Evolutionary conservation across 2,888 invertebrate genomes (phyloP).

Genomic region (Mythimna ferrago): DNA sequence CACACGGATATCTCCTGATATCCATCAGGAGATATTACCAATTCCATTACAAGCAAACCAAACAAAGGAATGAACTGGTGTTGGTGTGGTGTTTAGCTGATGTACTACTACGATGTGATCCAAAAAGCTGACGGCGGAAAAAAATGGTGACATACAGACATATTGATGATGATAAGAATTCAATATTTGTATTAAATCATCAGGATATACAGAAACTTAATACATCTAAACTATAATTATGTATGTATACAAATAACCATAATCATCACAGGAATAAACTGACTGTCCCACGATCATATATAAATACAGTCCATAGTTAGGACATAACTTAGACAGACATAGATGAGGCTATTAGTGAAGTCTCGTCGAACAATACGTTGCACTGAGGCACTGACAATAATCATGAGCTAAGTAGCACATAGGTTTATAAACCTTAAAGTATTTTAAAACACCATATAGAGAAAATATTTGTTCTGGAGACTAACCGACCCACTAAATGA

Average conservation of each 20-base stretch:
- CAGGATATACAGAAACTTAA: too few species aligned
- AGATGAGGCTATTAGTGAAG: neutral
- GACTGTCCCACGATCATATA: neutral
- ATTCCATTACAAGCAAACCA: too few species aligned
- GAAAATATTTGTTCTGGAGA: neutral
- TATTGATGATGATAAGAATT: neutral
- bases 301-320: neutral
- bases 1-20: too few species aligned
- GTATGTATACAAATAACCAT: too few species aligned
- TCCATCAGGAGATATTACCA: too few species aligned
- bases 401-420: neutral
- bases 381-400: neutral
- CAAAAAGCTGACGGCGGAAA: too few species aligned
- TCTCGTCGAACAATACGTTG: neutral
- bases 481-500: neutral
- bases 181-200: neutral
- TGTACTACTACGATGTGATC: neutral
- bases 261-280: neutral
- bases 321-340: neutral
- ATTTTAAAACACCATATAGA: neutral
- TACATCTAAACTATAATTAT: too few species aligned
- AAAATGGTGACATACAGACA: neutral
- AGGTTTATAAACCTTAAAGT: neutral
- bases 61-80: too few species aligned
- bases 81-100: too few species aligned